phyloP scores from a whole-genome alignment of 2,888 invertebrate genomes.

The Pammene aurita region DNA sequence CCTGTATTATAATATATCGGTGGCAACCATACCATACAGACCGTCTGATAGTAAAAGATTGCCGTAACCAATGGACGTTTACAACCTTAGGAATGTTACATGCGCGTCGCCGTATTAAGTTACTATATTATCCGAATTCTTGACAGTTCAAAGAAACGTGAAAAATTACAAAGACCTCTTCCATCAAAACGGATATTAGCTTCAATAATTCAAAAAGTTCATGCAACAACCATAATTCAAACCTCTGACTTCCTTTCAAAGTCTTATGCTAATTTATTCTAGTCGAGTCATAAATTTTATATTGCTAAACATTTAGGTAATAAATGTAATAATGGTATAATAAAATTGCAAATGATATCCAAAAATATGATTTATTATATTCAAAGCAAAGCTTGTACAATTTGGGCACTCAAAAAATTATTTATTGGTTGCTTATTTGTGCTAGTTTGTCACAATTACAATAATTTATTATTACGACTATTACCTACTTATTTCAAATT shows the following conservation, averaged over 20 bases:
- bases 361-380: neutral
- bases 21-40: no score
- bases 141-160: neutral
- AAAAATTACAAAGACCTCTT: neutral
- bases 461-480: neutral
- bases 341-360: neutral
- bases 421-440: neutral
- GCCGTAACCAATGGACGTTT: no score
- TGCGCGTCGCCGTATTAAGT: no score
- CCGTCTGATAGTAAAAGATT: no score
- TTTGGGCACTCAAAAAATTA: neutral
- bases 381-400: no score
- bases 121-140: neutral
- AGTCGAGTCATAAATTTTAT: constrained; percentile 27
- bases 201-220: constrained; percentile 32
- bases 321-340: neutral
- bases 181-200: constrained; percentile 15
- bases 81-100: no score
- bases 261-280: constrained; percentile 3
- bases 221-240: constrained; percentile 17
- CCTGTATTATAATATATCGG: no score
- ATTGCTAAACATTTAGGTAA: constrained; percentile 9
- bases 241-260: neutral
- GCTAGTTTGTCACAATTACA: neutral
- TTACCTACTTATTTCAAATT: no score